Evolutionary conservation across 2,888 invertebrate genomes (phyloP), one percentile per base, ranked within the genome.

Genomic region (Ormyrus pomaceus): DNA sequence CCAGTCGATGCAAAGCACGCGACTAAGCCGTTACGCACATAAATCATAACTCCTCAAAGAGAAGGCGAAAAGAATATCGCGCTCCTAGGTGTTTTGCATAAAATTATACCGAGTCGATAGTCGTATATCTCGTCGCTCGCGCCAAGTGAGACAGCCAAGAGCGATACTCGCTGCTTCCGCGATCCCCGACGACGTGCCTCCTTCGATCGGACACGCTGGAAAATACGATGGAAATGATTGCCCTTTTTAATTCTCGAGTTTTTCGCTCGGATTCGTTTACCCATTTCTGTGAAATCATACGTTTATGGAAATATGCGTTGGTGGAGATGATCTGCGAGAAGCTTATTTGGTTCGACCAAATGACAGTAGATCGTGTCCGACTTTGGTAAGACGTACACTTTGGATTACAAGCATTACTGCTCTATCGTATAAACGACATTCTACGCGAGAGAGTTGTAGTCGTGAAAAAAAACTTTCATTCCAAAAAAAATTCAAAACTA

Each of bases 31-130:
- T 78, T 78, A 78, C 50, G 50, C 73, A 68, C 78, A 56, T 73
- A 78, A 78, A 78, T 78, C 78, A 73, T 73, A 73, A 56, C 48
- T 50, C 56, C 55, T 45, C 6, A 13, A 58, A 72, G 62, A 10
- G 48, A 55, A 55, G 19, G 51, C 9, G 56, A 13, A 66, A 74
- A 73, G 69, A 48, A 48, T 2, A 19, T 45, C 45, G 48, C 45
- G 5, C 58, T 48, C 13, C 64, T 53, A 10, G 71, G 71, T 77
- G 46, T 59, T 77, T 78, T 66, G 72, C 72, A 78, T 78, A 55
- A 66, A 78, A 78, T 73, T 72, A 68, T 55, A 19, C 50, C 55
- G 62, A 68, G 61, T 46, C 77, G 77, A 78, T 78, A 65, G 59
- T 65, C 65, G 46, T 77, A 70, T 51, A 65, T 77, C 64, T 77